Base-by-base conservation (phyloP, 2,888 invertebrate genomes). In the Pristionchus exspectatus region DNA sequence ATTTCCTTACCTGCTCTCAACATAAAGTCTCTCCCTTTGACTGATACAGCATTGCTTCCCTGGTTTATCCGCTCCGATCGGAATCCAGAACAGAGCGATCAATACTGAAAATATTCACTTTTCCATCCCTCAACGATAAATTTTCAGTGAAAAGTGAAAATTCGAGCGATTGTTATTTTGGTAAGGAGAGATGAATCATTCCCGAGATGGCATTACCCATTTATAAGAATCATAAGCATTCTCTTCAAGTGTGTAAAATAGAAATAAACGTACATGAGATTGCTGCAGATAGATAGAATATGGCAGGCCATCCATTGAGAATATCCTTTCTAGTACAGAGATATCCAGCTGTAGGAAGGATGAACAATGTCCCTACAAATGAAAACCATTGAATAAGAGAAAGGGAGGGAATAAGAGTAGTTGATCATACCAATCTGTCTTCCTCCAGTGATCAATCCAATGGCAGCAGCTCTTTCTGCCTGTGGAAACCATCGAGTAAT, bases 51-150 rank as follows among this genome's bases (percentile, higher is more conserved):
- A 93, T 86, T 94, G 94, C 85, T 94, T 94, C 21, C 93, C 90
- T 7, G 94, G 94, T 87, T 94, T 94, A 90, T 94, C 94, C 0
- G 94, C 94, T 12, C 94, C 94, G 89, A 94, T 93, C 12, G 94
- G 94, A 30, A 94, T 91, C 94, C 94, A 94, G 90, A 94, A 94
- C 0, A 93, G 89, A 0, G 93, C 92, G 24, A 93, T 92, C n/a
- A 92, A 72, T 7, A 87, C 90, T 69, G 90, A 88, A 38, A 92
- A 30, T 21, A 83, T 27, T 27, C 27, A 38, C 30, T 18, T 74
- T 27, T 27, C 27, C 27, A 69, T 69, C 44, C 44, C 44, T 50
- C 44, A 50, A 50, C 44, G 44, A 1, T n/a, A 50, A 50, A 50
- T 69, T 69, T 69, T 69, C 77, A 12, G 3, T 33, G 44, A 77